Percentiles rank a stretch among this genome's conserved stretches.
Conservation (phyloP, 2,113 vertebrate genomes). For the Chionodraco myersi region DNA sequence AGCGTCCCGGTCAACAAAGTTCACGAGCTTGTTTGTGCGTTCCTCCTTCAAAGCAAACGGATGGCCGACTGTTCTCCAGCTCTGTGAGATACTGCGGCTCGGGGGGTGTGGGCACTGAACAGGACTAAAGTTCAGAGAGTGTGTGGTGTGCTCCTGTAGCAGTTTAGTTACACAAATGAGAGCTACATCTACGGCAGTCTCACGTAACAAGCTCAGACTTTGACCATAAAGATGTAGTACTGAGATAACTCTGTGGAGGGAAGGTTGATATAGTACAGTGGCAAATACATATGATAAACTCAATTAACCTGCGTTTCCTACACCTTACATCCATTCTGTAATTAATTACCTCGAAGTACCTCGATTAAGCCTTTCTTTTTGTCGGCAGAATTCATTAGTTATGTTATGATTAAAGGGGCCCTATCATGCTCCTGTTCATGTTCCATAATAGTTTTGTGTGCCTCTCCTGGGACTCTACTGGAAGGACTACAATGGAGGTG, state of each 20-base stretch:
- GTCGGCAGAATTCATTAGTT: too few relatives aligned
- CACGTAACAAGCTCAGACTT: neutral
- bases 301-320: neutral
- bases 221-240: constrained; percentile 9
- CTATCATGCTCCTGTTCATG: too few relatives aligned
- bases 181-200: neutral
- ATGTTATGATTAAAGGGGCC: too few relatives aligned
- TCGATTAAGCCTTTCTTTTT: too few relatives aligned
- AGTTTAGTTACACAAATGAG: neutral
- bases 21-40: neutral
- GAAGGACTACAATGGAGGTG: too few relatives aligned
- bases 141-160: neutral
- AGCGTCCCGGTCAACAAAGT: neutral
- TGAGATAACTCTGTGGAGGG: neutral
- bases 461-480: too few relatives aligned
- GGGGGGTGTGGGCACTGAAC: neutral
- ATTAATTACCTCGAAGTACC: neutral
- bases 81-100: neutral
- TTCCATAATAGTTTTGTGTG: too few relatives aligned
- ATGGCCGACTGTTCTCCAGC: neutral
- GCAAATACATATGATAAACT: neutral
- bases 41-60: neutral
- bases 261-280: neutral
- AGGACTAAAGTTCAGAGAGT: constrained; percentile 21
- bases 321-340: neutral